Evolutionary conservation across 2,888 invertebrate genomes (phyloP), one percentile per base, ranked within the genome.

Genomic region (Thecocarcelia acutangulata): DNA sequence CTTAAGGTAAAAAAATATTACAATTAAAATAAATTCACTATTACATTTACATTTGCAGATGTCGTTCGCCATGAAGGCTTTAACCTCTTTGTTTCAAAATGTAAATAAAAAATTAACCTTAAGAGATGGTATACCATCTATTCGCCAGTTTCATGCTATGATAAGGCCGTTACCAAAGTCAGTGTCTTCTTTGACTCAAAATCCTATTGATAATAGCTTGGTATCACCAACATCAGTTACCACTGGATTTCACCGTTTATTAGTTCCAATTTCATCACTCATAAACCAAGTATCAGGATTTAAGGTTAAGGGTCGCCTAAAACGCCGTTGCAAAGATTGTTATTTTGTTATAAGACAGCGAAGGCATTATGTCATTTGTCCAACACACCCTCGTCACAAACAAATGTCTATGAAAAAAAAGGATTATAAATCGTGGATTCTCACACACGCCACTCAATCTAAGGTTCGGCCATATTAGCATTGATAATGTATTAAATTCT

Each of bases 281-380:
- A 42, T 91, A 5, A 90, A 87, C 73, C 91, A 90, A 84, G 87
- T 88, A 1, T 92, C 93, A 77, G 94, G 94, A 3, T 93, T 96
- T 86, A 97, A 97, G 92, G 93, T 94, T 4, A 95, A 93, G 87
- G 95, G 94, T 5, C 89, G 89, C 15, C 91, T 96, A 37, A 92
- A 92, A 75, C 92, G 93, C 70, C 93, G 97, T 48, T 97, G 97
- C 87, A 94, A 94, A 89, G 94, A 95, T 86, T 97, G 97, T 88
- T 95, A 94, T 86, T 92, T 95, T 86, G 94, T 95, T 12, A 91
- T 92, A 52, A 91, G 94, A 73, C 92, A 95, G 85, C 93, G 94
- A 84, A 92, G 95, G 77, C 87, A 93, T 85, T 95, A 93, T 89
- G 93, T 96, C 50, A 93, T 95, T 84, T 97, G 97, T 85, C 94